These are phyloP conservation scores for Punctoribates punctum DNA, from an alignment of 2,888 invertebrate genomes.

Conservation along the genomic window DNA sequence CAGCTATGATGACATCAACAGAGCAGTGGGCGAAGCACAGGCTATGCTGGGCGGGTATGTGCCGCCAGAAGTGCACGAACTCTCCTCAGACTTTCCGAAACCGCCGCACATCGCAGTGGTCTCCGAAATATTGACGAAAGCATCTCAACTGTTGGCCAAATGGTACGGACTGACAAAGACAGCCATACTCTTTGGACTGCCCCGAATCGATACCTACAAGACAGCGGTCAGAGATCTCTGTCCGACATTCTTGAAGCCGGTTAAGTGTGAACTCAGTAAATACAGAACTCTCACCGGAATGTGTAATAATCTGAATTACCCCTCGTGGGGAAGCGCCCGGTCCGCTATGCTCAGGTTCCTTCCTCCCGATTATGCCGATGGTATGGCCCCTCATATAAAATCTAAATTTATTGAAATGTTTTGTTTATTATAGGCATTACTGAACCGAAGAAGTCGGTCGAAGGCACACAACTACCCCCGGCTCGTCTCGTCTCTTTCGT, in stretches of 20 bases:
- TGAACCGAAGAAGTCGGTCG: conserved; percentile 47
- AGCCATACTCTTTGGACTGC: conserved; percentile 53
- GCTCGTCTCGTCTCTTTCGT: conserved; percentile 65
- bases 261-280: conserved; percentile 51
- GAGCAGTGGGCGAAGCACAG: conserved; percentile 48
- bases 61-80: conserved; percentile 48
- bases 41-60: conserved; percentile 48
- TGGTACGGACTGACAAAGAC: conserved; percentile 51
- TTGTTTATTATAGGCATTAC: conserved; percentile 49
- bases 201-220: conserved; percentile 53
- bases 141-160: conserved; percentile 47
- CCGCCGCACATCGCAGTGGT: conserved; percentile 47
- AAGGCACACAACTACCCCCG: conserved; percentile 61
- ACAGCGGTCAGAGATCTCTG: conserved; percentile 54
- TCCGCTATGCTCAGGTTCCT: conserved; percentile 50
- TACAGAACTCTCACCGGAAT: conserved; percentile 53
- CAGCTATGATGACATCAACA: conserved; percentile 49
- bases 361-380: conserved; percentile 50
- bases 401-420: too few species aligned
- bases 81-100: conserved; percentile 48
- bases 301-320: conserved; percentile 56
- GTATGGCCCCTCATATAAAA: conserved; percentile 43
- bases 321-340: conserved; percentile 54
- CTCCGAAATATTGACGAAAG: conserved; percentile 48
- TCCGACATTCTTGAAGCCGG: conserved; percentile 52